phyloP scores from a whole-genome alignment of 2,797 vertebrate species.

The Synaphobranchus kaupii region DNA sequence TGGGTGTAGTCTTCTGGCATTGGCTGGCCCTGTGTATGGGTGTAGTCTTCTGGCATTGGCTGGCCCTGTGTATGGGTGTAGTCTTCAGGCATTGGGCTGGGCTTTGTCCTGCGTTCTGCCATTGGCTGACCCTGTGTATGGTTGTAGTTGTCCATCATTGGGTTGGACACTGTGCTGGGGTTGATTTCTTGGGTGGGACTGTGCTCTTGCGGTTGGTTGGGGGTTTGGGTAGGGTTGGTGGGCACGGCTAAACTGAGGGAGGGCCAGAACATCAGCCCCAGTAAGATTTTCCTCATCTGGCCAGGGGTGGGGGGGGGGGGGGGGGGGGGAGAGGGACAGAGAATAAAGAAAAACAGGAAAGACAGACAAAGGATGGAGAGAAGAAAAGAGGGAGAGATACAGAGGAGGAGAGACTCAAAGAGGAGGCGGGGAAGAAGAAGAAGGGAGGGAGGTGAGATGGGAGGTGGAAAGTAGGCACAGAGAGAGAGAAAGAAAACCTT shows the following conservation, averaged over 20 bases:
- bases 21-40: neutral
- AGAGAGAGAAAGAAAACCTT: neutral
- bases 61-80: neutral
- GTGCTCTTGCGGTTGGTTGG: neutral
- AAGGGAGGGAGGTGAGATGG: neutral
- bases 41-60: no score
- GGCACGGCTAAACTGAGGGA: conserved; percentile 53
- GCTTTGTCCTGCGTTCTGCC: no score
- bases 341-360: neutral
- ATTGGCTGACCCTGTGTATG: neutral
- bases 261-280: conserved; percentile 56
- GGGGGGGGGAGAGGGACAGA: neutral
- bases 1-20: no score
- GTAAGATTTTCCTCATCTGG: conserved; percentile 60
- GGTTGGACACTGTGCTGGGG: neutral
- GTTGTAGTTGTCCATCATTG: no score
- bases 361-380: neutral
- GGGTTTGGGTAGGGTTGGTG: neutral
- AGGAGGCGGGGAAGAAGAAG: neutral
- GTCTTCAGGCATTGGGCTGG: no score
- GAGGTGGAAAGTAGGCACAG: neutral
- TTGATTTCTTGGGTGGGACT: neutral
- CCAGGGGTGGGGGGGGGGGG: neutral
- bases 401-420: neutral
- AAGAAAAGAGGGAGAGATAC: neutral